Conservation (phyloP, 2,113 vertebrate genomes). For the Anoura caudifer region DNA sequence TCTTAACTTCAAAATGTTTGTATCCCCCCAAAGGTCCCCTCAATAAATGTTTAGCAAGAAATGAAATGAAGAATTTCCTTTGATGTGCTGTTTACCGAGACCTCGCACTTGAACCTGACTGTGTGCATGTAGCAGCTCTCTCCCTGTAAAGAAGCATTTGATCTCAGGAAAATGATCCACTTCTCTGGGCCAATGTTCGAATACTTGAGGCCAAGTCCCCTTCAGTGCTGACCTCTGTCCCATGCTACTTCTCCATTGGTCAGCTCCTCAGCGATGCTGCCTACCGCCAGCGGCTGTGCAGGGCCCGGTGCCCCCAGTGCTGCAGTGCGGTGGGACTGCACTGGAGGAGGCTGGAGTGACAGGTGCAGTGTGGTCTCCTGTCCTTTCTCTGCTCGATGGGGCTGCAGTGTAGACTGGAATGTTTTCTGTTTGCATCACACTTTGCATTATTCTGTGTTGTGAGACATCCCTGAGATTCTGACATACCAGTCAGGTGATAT, state of each 20-base stretch:
- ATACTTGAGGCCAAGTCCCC: neutral
- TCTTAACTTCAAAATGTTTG: neutral
- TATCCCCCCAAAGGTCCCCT: no score
- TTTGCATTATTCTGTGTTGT: neutral
- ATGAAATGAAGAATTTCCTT: neutral
- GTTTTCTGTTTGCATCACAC: neutral
- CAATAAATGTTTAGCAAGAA: neutral
- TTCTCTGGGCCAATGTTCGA: neutral
- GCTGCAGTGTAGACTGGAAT: neutral
- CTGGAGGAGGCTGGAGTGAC: neutral
- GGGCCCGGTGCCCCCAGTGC: neutral
- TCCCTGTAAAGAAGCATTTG: neutral
- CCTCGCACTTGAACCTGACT: neutral
- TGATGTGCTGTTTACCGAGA: neutral
- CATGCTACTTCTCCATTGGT: neutral
- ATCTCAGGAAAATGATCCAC: neutral
- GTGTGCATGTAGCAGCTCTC: neutral
- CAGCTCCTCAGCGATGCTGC: neutral
- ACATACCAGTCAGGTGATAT: neutral
- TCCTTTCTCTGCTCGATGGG: neutral
- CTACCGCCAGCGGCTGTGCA: neutral
- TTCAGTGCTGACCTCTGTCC: neutral
- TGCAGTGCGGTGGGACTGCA: neutral
- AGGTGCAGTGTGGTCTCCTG: neutral
- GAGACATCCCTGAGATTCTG: rapidly evolving